A percentile compares a stretch with the other conserved stretches of the same genome.
Evolutionary conservation across 2,113 vertebrate genomes (phyloP).

Genomic region (Ciconia boyciana): DNA sequence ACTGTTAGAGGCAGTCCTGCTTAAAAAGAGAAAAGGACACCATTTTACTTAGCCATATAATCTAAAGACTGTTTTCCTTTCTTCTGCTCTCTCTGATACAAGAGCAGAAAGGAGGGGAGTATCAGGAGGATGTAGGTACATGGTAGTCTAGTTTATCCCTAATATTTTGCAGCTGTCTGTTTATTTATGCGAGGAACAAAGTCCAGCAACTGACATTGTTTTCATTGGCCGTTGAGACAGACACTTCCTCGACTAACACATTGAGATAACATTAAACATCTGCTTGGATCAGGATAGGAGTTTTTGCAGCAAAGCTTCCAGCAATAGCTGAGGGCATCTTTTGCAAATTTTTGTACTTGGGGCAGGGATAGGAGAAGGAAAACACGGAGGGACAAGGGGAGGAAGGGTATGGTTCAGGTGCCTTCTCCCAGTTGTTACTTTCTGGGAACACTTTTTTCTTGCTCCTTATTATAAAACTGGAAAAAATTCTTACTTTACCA

Average conservation of each 20-base stretch:
- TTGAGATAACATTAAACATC: constrained; percentile 38
- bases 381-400: background rate
- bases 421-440: background rate
- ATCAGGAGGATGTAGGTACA: background rate
- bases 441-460: background rate
- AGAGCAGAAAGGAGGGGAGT: background rate
- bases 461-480: background rate
- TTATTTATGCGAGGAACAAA: constrained; percentile 50
- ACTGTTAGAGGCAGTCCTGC: background rate
- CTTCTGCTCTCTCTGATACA: background rate
- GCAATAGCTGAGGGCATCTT: background rate
- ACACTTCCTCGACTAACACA: constrained; percentile 32
- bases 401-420: background rate
- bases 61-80: background rate
- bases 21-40: background rate
- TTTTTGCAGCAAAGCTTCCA: background rate
- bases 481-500: background rate
- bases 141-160: constrained; percentile 15
- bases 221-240: constrained; percentile 42
- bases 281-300: background rate
- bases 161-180: constrained; percentile 49
- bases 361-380: background rate
- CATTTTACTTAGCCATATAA: background rate
- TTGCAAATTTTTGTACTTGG: background rate
- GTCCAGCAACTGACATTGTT: constrained; percentile 32